phyloP scores from a whole-genome alignment of 2,113 vertebrate species.

The Platanista minor region DNA sequence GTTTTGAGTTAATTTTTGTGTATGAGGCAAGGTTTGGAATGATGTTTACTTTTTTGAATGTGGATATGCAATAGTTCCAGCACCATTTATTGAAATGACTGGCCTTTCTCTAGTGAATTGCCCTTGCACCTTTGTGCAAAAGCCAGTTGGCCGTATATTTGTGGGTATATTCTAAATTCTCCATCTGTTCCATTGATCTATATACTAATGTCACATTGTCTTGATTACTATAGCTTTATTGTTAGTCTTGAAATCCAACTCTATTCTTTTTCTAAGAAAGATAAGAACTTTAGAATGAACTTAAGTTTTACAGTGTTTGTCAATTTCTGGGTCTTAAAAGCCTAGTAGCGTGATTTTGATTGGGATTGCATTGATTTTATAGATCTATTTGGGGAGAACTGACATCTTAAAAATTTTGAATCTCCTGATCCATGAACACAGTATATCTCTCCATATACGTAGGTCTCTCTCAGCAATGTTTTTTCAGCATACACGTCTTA shows the following conservation, averaged over 20 bases:
- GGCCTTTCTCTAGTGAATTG: neutral
- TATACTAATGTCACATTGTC: neutral
- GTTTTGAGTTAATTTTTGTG: neutral
- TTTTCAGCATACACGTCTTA: neutral
- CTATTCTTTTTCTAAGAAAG: neutral
- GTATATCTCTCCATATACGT: neutral
- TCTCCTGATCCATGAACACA: neutral
- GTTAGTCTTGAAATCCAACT: neutral
- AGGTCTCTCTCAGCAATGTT: neutral
- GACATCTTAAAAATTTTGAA: neutral
- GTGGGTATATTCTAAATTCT: neutral
- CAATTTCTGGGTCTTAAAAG: neutral
- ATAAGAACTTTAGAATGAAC: neutral
- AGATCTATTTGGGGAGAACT: neutral
- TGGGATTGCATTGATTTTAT: neutral
- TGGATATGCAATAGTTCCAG: neutral
- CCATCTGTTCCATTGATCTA: neutral
- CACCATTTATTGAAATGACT: neutral
- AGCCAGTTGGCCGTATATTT: neutral
- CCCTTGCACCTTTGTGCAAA: neutral
- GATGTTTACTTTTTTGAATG: neutral
- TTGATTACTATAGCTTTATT: neutral
- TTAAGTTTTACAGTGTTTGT: neutral
- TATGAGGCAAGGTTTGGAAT: neutral
- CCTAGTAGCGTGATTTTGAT: neutral